phyloP scores from a whole-genome alignment of 2,113 vertebrate genomes.

The Cryptotis parvus region DNA sequence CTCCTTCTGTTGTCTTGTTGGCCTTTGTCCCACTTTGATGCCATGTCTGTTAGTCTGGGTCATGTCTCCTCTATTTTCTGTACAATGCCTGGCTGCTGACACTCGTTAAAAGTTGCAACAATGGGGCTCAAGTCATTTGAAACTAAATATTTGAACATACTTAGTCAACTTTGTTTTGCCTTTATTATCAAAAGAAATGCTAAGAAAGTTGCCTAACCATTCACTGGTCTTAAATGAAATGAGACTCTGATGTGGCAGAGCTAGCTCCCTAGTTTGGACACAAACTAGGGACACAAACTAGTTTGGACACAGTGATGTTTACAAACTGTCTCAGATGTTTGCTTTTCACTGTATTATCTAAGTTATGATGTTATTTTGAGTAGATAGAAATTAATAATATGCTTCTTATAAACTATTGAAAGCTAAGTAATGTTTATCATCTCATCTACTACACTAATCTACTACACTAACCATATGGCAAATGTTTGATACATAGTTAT shows the following conservation, averaged over 20 bases:
- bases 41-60: slow-evolving; percentile 53
- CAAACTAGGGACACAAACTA: no score
- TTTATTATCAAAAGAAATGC: slow-evolving; percentile 44
- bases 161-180: slow-evolving; percentile 56
- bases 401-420: background rate
- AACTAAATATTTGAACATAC: slow-evolving; percentile 62
- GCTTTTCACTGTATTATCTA: background rate
- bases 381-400: background rate
- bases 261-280: background rate
- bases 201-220: background rate
- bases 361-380: background rate
- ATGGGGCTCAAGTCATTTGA: slow-evolving; percentile 24
- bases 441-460: background rate
- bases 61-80: slow-evolving; percentile 44
- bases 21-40: slow-evolving; percentile 74
- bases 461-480: background rate
- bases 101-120: slow-evolving; percentile 72
- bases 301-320: background rate
- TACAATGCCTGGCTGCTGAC: slow-evolving; percentile 65
- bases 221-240: slow-evolving; percentile 16
- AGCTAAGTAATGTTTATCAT: background rate
- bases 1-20: slow-evolving; percentile 72
- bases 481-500: background rate
- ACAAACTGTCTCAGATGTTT: background rate
- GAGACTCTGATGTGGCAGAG: background rate